These are phyloP conservation scores for Salpingus planirostris DNA, from an alignment of 2,888 invertebrate genomes.

Conservation along the genomic window DNA sequence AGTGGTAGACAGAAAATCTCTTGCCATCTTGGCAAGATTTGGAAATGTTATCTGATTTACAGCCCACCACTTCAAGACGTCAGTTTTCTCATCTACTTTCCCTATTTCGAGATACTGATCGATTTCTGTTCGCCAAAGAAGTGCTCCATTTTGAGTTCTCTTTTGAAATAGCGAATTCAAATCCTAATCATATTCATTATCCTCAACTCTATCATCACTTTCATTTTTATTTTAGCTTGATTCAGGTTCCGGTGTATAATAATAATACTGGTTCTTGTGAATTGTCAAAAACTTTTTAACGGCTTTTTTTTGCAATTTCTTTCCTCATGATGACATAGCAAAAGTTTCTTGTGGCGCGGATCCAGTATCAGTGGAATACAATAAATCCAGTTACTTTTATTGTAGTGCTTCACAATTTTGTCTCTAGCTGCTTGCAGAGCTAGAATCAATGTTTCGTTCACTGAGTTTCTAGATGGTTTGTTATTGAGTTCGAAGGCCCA, in stretches of 20 bases:
- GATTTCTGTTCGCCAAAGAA: slow-evolving; percentile 15
- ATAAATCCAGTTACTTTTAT: slow-evolving; percentile 17
- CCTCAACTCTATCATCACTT: background rate
- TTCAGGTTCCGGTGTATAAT: too few species aligned
- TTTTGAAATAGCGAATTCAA: slow-evolving; percentile 3
- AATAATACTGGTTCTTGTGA: too few species aligned
- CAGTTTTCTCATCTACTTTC: slow-evolving; percentile 12
- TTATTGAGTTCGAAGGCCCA: slow-evolving; percentile 7
- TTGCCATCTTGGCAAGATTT: slow-evolving; percentile 13
- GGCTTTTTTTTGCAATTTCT: too few species aligned
- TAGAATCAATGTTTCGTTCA: slow-evolving; percentile 5
- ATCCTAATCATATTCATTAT: background rate
- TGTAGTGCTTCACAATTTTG: slow-evolving; percentile 12
- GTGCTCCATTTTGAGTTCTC: slow-evolving; percentile 6
- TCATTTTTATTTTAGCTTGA: background rate
- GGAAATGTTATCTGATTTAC: slow-evolving; percentile 12
- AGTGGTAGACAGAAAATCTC: slow-evolving; percentile 13
- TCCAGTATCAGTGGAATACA: slow-evolving; percentile 17
- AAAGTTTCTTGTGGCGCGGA: slow-evolving; percentile 19
- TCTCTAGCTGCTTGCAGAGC: slow-evolving; percentile 3
- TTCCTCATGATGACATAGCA: too few species aligned
- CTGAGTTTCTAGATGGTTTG: slow-evolving; percentile 5
- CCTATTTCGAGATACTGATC: slow-evolving; percentile 14
- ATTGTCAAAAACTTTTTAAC: too few species aligned
- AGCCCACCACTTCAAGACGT: slow-evolving; percentile 15